phyloP scores from a whole-genome alignment of 2,797 vertebrate species.

The Enteromius anoplus region DNA sequence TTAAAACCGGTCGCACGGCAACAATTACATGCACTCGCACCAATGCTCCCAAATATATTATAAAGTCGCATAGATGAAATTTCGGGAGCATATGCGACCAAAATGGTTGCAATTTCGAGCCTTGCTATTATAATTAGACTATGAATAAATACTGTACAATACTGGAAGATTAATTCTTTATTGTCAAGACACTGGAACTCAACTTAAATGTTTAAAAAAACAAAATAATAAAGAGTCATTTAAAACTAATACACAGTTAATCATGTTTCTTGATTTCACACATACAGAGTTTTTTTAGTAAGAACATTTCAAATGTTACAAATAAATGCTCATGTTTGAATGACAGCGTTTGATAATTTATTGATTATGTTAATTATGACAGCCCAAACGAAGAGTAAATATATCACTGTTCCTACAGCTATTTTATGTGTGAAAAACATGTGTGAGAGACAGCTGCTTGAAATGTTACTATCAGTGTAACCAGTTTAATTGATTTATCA shows the following conservation, averaged over 20 bases:
- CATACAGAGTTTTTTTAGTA: background rate
- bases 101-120: too few relatives aligned
- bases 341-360: background rate
- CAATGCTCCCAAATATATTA: too few relatives aligned
- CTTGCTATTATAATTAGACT: background rate
- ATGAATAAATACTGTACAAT: background rate
- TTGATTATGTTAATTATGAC: background rate
- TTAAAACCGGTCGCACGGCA: too few relatives aligned
- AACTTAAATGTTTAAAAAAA: background rate
- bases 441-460: background rate
- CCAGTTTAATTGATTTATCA: background rate
- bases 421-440: background rate
- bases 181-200: background rate
- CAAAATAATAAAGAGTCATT: background rate
- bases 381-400: background rate
- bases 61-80: too few relatives aligned
- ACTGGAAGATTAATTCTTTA: background rate
- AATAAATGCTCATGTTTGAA: background rate
- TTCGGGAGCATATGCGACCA: too few relatives aligned
- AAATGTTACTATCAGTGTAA: background rate
- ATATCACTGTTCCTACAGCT: background rate
- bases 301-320: background rate
- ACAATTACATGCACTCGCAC: too few relatives aligned
- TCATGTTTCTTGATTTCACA: background rate
- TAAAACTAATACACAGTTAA: background rate